phyloP scores from a whole-genome alignment of 2,888 invertebrate species.

The Plagodis pulveraria region DNA sequence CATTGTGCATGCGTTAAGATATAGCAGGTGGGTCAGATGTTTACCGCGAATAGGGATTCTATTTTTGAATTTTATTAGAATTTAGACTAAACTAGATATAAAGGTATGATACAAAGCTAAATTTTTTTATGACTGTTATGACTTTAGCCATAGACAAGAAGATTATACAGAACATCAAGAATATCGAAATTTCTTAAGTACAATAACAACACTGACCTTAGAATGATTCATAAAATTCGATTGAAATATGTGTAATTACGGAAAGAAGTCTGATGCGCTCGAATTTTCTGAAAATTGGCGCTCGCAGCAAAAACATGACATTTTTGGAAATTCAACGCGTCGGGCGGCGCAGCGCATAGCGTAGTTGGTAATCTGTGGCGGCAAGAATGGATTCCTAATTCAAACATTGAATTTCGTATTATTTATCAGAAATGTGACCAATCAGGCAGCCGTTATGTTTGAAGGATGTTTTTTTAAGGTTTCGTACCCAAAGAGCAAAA shows the following conservation, averaged over 20 bases:
- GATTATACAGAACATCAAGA: neutral
- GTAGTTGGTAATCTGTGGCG: conserved; percentile 7
- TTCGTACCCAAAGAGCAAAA: too few relatives aligned
- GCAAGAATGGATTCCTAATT: conserved; percentile 23
- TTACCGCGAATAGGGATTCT: neutral
- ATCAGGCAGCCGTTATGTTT: too few relatives aligned
- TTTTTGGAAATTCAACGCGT: conserved; percentile 64
- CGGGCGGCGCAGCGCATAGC: conserved; percentile 21
- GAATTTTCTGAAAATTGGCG: conserved; percentile 74
- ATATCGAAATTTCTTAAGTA: too few relatives aligned
- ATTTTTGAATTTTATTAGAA: neutral
- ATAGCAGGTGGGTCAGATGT: conserved; percentile 79
- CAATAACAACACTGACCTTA: conserved; percentile 37
- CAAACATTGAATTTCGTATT: conserved; percentile 6
- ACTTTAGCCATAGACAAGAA: too few relatives aligned
- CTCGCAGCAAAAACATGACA: conserved; percentile 55
- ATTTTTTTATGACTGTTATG: too few relatives aligned
- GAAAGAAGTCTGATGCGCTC: conserved; percentile 46
- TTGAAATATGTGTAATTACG: conserved; percentile 80
- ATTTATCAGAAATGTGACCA: neutral
- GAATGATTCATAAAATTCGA: conserved; percentile 45
- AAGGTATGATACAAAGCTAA: too few relatives aligned
- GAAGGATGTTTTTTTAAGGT: too few relatives aligned
- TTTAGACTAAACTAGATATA: too few relatives aligned
- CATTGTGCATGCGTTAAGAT: conserved; percentile 63